These are phyloP conservation scores for Irena cyanogastra DNA, from an alignment of 2,113 vertebrate species.

Conservation along the genomic window DNA sequence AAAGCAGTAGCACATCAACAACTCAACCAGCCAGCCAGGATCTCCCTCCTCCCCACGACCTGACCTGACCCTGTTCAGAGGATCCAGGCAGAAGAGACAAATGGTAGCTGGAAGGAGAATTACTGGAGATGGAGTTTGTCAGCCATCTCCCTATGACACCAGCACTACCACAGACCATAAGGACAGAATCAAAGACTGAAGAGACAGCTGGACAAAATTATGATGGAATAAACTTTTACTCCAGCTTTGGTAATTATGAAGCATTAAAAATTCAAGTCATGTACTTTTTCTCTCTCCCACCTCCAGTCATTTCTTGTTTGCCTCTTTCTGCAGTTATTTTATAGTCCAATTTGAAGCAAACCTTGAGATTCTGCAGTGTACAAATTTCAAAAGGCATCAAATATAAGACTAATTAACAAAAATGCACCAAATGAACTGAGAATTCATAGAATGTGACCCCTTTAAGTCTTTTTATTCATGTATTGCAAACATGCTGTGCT, in stretches of 20 bases:
- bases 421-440: neutral
- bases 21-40: neutral
- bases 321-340: neutral
- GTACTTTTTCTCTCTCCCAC: neutral
- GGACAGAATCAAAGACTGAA: neutral
- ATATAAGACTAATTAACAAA: neutral
- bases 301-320: neutral
- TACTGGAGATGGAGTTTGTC: neutral
- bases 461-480: neutral
- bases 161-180: neutral
- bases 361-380: neutral
- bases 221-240: neutral
- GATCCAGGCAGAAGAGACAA: neutral
- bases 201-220: neutral
- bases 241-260: neutral
- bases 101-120: neutral
- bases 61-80: neutral
- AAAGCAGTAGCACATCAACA: neutral
- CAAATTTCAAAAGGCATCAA: neutral
- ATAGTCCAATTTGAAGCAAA: neutral
- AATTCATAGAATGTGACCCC: neutral
- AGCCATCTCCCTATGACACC: neutral
- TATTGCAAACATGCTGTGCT: neutral
- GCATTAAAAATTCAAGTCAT: neutral
- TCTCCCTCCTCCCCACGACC: neutral